Percentiles rank a stretch among this genome's conserved stretches.
Conservation (phyloP, 2,113 vertebrate species). For the Ptyas mucosa region DNA sequence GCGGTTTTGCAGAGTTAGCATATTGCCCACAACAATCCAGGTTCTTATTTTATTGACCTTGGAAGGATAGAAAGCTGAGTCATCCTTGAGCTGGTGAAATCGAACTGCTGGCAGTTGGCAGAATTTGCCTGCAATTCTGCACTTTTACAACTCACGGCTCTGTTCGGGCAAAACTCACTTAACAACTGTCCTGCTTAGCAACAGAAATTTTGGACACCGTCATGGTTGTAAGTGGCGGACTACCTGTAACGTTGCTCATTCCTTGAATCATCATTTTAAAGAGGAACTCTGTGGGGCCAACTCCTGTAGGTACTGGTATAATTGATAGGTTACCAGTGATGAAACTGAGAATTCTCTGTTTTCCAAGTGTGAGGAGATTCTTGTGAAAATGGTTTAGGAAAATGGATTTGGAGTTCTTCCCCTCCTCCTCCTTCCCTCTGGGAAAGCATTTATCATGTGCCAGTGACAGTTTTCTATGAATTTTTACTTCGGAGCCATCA, state of each 20-base stretch:
- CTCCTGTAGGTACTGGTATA: not conserved
- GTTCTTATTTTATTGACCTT: not conserved
- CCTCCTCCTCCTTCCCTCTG: not conserved
- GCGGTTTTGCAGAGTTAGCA: not conserved
- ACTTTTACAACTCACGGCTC: not conserved
- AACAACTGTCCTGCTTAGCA: not conserved
- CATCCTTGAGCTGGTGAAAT: not conserved
- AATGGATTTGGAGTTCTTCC: not conserved
- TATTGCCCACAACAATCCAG: not conserved
- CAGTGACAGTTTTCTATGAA: not conserved
- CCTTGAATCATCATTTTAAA: not conserved
- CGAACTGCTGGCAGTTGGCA: not conserved
- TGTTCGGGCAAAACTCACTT: not conserved
- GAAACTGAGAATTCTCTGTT: not conserved
- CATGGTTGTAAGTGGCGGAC: not conserved
- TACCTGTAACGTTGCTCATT: not conserved
- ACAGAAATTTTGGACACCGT: not conserved
- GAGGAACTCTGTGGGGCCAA: not conserved
- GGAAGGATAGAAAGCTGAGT: not conserved
- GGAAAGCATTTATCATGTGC: not conserved
- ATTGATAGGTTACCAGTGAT: not conserved
- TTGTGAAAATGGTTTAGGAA: not conserved
- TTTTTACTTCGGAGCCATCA: not conserved
- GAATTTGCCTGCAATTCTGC: not conserved
- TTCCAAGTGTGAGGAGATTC: not conserved